Percentiles rank a stretch among this genome's conserved stretches.
Evolutionary conservation across 2,113 vertebrate species (phyloP).

Genomic region (Ammospiza caudacuta): DNA sequence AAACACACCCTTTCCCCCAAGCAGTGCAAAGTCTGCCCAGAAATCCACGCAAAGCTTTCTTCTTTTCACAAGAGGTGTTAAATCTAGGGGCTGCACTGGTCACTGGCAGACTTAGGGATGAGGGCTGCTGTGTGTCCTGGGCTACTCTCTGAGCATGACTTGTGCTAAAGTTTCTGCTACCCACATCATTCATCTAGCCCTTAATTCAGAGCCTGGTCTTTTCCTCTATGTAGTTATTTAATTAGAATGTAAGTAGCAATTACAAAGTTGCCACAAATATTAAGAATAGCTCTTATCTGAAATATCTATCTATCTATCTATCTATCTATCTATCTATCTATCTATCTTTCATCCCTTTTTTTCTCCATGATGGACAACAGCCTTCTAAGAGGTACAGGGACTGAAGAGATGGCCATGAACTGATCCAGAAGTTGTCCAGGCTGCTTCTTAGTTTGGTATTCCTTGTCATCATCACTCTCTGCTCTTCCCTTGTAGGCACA

Average conservation of each 20-base stretch:
- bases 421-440: background rate
- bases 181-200: background rate
- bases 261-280: background rate
- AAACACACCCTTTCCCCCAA: rapidly evolving
- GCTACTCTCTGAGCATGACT: background rate
- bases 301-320: background rate
- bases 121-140: background rate
- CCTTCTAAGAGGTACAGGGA: background rate
- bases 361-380: background rate
- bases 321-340: background rate
- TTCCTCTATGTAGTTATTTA: background rate
- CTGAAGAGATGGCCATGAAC: background rate
- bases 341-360: background rate
- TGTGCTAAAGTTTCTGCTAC: background rate
- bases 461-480: background rate
- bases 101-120: background rate
- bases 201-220: background rate
- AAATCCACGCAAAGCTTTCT: background rate
- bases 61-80: background rate
- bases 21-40: background rate
- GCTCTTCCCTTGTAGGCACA: background rate
- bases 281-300: background rate
- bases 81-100: background rate
- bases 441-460: background rate
- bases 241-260: background rate